Percentiles rank a stretch among this genome's conserved stretches.
Evolutionary conservation across 2,113 vertebrate genomes (phyloP).

Genomic region (Sminthopsis crassicaudata): DNA sequence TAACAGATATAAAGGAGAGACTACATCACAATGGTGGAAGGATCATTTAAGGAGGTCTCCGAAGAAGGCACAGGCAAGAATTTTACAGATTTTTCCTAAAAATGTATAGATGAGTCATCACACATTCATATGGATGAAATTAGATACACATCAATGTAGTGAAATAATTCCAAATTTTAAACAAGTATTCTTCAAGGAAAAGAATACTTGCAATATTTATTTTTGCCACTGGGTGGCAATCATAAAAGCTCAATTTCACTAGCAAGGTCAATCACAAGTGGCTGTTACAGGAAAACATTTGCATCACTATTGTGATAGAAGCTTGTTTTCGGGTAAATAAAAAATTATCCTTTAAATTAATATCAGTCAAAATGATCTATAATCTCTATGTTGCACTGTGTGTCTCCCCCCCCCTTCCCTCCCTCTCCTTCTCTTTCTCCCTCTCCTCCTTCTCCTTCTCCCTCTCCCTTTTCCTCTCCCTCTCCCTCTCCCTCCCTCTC

Average conservation of each 20-base stretch:
- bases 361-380: background rate
- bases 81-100: background rate
- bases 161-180: background rate
- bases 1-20: background rate
- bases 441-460: too few relatives aligned
- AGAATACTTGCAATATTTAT: background rate
- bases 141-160: background rate
- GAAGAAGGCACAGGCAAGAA: background rate
- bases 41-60: background rate
- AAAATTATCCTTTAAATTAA: background rate
- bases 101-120: background rate
- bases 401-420: too few relatives aligned
- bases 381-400: background rate
- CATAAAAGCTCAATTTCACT: slow-evolving; percentile 15
- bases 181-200: background rate
- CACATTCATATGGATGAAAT: background rate
- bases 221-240: background rate
- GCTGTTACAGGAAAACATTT: slow-evolving; percentile 10
- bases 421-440: too few relatives aligned
- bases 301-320: background rate
- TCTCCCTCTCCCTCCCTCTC: too few relatives aligned
- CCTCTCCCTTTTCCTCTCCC: too few relatives aligned
- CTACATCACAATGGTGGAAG: background rate
- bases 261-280: slow-evolving; percentile 22
- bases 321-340: background rate